These are phyloP conservation scores for Nemapogon koenigi DNA, from an alignment of 2,888 invertebrate genomes.

Conservation along the genomic window DNA sequence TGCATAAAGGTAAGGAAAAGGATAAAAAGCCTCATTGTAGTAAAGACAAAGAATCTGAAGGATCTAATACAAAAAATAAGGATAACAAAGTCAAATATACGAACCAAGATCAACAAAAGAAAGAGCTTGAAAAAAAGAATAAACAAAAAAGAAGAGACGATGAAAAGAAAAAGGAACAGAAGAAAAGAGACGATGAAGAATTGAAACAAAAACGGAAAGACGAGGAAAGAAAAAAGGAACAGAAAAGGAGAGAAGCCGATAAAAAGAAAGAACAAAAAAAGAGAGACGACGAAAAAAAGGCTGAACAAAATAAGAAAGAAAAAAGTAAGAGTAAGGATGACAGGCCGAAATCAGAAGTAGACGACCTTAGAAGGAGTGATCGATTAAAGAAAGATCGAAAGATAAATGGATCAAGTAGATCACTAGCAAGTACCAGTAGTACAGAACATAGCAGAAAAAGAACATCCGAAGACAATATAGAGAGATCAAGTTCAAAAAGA, in stretches of 20 bases:
- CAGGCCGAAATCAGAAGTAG: constrained; percentile 18
- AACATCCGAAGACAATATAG: constrained; percentile 4
- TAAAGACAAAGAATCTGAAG: constrained; percentile 1
- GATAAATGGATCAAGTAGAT: no score
- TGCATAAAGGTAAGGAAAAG: neutral
- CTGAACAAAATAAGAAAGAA: neutral
- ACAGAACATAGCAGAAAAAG: neutral
- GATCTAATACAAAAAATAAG: no score
- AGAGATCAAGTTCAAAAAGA: constrained; percentile 8
- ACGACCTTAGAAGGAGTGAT: constrained; percentile 12
- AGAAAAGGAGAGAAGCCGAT: constrained; percentile 11
- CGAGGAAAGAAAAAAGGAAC: constrained; percentile 8
- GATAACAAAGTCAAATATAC: neutral
- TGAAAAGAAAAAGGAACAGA: constrained; percentile 21
- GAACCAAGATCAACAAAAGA: constrained; percentile 24
- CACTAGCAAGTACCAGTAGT: neutral
- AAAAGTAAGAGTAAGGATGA: constrained; percentile 11
- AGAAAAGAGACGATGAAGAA: constrained; percentile 3
- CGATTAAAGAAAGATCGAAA: constrained; percentile 12
- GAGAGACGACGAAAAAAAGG: neutral
- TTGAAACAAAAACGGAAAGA: constrained; percentile 12
- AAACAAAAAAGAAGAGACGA: constrained; percentile 25
- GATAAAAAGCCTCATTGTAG: neutral
- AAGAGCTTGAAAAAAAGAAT: constrained; percentile 34
- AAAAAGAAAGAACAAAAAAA: constrained; percentile 6